Percentiles rank a stretch among this genome's conserved stretches.
phyloP scores from a whole-genome alignment of 1,140 invertebrate species.

The Pseudachorutes palmiensis region DNA sequence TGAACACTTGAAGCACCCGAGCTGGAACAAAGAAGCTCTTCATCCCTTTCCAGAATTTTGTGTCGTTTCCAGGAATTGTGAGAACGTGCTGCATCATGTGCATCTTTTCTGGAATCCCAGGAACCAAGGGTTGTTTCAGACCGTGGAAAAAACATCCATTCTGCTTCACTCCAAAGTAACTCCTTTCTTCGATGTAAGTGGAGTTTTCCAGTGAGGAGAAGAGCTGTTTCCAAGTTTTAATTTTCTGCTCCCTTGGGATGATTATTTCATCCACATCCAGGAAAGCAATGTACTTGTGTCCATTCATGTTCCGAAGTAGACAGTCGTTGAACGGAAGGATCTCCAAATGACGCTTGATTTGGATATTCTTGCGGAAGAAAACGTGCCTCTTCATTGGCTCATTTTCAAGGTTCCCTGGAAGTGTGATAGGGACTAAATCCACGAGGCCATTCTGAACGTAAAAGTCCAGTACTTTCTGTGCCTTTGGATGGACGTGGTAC shows the following conservation, averaged over 20 bases:
- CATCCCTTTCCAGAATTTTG: background rate
- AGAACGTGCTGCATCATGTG: constrained; percentile 6
- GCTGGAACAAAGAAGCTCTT: background rate
- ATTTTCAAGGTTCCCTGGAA: background rate
- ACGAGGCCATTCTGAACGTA: background rate
- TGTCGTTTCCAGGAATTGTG: background rate
- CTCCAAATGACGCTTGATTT: background rate
- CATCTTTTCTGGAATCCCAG: background rate
- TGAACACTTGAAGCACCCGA: background rate
- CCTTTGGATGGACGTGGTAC: background rate
- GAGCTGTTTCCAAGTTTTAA: constrained; percentile 8
- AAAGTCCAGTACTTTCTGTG: background rate
- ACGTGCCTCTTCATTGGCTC: background rate
- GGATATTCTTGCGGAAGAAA: background rate
- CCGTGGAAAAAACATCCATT: constrained; percentile 10
- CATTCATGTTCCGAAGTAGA: background rate
- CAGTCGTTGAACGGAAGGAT: constrained; percentile 4
- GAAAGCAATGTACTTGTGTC: background rate
- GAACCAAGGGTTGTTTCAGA: background rate
- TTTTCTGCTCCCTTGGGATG: background rate
- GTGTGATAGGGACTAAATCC: background rate
- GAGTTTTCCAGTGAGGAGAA: background rate
- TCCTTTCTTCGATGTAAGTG: background rate
- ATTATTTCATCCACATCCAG: constrained; percentile 9
- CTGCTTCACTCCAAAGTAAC: no score